Conservation (phyloP, 2,888 invertebrate genomes). For the Hirtodrosophila histrioides region DNA sequence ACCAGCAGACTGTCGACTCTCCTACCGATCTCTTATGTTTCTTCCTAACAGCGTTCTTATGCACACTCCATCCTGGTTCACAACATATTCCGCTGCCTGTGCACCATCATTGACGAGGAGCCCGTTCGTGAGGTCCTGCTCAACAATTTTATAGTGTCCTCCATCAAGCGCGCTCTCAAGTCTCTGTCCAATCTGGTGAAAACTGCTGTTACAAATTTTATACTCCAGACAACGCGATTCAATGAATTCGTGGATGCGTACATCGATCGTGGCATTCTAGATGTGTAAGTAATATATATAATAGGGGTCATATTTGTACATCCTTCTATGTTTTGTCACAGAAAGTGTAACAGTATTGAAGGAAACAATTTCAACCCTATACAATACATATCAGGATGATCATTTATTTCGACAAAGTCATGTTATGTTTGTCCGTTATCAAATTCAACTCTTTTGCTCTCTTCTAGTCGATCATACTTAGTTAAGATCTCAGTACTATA, state of each 20-base stretch:
- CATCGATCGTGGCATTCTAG: conserved; percentile 75
- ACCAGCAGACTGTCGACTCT: neutral
- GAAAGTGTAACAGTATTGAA: too few species aligned
- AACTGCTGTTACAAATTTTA: conserved; percentile 80
- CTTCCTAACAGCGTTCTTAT: conserved; percentile 48
- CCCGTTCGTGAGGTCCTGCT: conserved; percentile 60
- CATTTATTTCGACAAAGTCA: too few species aligned
- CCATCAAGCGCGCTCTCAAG: conserved; percentile 75
- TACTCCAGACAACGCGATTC: conserved; percentile 80
- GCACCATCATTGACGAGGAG: conserved; percentile 73
- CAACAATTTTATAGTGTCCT: conserved; percentile 58
- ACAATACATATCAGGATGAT: too few species aligned
- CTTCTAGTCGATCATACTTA: too few species aligned
- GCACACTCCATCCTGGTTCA: conserved; percentile 74
- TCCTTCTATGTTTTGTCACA: too few species aligned
- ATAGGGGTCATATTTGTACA: too few species aligned
- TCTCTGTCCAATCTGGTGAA: conserved; percentile 77
- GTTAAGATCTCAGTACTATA: too few species aligned
- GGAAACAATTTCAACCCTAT: too few species aligned
- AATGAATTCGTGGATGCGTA: conserved; percentile 71
- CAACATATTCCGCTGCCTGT: conserved; percentile 79
- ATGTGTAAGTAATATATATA: conserved; percentile 66
- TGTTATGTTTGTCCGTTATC: too few species aligned
- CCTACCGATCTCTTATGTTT: neutral
- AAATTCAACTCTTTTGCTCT: too few species aligned